These are phyloP conservation scores for Apodemus speciosus DNA, from an alignment of 2,113 vertebrate species.

Conservation along the genomic window DNA sequence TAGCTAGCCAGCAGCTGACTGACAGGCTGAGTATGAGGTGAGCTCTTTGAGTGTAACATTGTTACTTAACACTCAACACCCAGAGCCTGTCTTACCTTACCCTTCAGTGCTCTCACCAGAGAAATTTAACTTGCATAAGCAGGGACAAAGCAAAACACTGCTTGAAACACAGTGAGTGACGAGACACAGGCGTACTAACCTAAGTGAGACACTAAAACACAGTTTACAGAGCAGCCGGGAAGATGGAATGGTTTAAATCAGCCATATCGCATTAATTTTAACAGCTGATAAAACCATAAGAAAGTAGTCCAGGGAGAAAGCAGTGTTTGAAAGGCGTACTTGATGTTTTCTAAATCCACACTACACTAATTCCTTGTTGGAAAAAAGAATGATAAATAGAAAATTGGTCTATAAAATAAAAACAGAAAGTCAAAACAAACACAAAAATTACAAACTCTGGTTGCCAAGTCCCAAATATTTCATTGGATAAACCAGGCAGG, in stretches of 20 bases:
- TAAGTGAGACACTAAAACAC: neutral
- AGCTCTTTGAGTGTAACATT: neutral
- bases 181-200: neutral
- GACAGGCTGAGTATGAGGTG: neutral
- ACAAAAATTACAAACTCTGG: neutral
- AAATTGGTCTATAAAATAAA: constrained; percentile 35
- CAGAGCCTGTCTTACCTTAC: neutral
- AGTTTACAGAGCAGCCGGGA: neutral
- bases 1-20: neutral
- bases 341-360: neutral
- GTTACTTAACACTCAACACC: neutral
- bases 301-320: neutral
- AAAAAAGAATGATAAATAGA: neutral
- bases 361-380: neutral
- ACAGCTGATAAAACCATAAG: constrained; percentile 5
- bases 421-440: neutral
- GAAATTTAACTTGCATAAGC: neutral
- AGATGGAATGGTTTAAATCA: neutral
- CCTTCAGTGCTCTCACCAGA: neutral
- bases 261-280: neutral
- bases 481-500: neutral
- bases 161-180: neutral
- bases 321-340: neutral
- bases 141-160: neutral
- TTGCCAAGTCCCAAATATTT: neutral